Evolutionary conservation across 2,797 vertebrate genomes (phyloP).

Genomic region (Selene dorsalis): DNA sequence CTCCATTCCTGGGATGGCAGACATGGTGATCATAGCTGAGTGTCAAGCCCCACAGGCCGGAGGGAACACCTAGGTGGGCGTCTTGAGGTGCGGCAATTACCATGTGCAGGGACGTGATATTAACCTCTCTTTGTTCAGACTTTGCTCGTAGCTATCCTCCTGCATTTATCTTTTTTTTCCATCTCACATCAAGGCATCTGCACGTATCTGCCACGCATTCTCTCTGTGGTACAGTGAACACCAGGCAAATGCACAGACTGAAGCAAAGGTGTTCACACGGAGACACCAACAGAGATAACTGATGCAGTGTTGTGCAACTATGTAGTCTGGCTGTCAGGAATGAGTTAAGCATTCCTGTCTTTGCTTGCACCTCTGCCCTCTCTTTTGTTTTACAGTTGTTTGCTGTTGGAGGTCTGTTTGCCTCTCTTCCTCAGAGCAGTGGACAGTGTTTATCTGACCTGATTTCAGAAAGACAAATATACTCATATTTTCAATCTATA

Average conservation of each 20-base stretch:
- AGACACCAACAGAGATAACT: conserved; percentile 30
- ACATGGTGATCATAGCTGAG: conserved; percentile 74
- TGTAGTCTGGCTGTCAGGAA: conserved; percentile 44
- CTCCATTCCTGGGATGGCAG: conserved; percentile 76
- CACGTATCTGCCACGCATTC: neutral
- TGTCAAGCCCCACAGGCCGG: conserved; percentile 38
- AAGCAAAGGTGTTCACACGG: conserved; percentile 7
- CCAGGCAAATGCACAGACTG: neutral
- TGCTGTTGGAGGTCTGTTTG: conserved; percentile 45
- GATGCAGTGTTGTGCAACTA: conserved; percentile 8
- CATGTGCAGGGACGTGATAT: conserved; percentile 15
- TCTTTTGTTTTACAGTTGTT: conserved; percentile 55
- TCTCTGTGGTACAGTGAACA: conserved; percentile 31
- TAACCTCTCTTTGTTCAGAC: neutral
- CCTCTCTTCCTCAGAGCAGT: conserved; percentile 38
- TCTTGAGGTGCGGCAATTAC: conserved; percentile 29
- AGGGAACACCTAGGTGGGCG: conserved; percentile 65
- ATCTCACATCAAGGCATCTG: conserved; percentile 18
- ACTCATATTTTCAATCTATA: neutral
- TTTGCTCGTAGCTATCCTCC: conserved; percentile 1
- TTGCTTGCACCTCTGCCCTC: conserved; percentile 26
- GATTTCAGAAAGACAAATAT: conserved; percentile 17
- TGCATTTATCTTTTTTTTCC: conserved; percentile 20
- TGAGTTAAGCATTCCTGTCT: conserved; percentile 41
- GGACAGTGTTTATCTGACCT: conserved; percentile 47